Evolutionary conservation across 30 jellyfish, hydroid and myxozoan genomes (phyloP).

Genomic region (Catostylus mosaicus): DNA sequence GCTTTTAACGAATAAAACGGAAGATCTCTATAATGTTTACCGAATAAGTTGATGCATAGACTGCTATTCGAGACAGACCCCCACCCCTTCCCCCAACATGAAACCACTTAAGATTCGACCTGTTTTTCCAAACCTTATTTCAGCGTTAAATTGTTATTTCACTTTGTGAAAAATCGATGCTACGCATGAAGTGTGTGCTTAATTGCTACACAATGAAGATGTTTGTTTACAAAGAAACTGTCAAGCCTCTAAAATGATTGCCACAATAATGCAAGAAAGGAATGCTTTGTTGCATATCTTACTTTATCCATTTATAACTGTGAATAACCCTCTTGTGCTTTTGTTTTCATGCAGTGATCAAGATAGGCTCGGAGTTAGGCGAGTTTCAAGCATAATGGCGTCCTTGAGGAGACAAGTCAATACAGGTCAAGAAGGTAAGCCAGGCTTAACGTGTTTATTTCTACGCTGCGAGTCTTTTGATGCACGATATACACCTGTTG

Average conservation of each 20-base stretch:
- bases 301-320: slow-evolving; percentile 14
- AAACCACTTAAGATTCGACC: background rate
- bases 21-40: no score
- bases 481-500: background rate
- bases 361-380: background rate
- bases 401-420: slow-evolving; percentile 37
- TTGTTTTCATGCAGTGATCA: slow-evolving; percentile 25
- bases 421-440: slow-evolving; percentile 46
- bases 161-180: background rate
- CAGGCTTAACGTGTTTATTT: background rate
- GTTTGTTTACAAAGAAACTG: slow-evolving; percentile 47
- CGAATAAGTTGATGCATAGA: no score
- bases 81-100: no score
- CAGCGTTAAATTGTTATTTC: background rate
- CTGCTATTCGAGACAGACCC: no score
- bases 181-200: slow-evolving; percentile 39
- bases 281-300: slow-evolving; percentile 51
- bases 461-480: background rate
- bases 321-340: background rate
- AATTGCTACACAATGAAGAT: slow-evolving; percentile 6
- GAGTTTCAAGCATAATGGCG: slow-evolving; percentile 13
- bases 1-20: no score
- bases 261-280: slow-evolving; percentile 32
- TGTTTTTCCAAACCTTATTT: background rate
- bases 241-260: slow-evolving; percentile 24